These are phyloP conservation scores for Mesopsocus fuscifrons DNA, from an alignment of 2,888 invertebrate species.

Conservation along the genomic window DNA sequence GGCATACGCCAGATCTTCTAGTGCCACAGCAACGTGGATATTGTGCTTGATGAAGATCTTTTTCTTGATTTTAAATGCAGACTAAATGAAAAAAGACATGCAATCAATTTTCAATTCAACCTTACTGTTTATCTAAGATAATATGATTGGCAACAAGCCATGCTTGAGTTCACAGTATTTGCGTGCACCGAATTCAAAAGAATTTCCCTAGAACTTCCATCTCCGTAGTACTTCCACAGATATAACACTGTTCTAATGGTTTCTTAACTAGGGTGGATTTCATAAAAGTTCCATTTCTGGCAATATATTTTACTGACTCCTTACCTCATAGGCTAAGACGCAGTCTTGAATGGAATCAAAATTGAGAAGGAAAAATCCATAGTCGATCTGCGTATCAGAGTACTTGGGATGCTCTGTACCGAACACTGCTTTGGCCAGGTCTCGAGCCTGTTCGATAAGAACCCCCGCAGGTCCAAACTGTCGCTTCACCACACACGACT, in stretches of 20 bases:
- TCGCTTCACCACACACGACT: constrained; percentile 76
- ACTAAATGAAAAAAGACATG: constrained; percentile 31
- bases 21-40: constrained; percentile 72
- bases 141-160: too few species aligned
- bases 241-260: too few species aligned
- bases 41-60: constrained; percentile 65
- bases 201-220: too few species aligned
- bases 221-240: too few species aligned
- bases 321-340: constrained; percentile 63
- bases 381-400: constrained; percentile 70
- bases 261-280: too few species aligned
- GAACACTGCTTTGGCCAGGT: constrained; percentile 38
- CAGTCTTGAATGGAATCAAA: constrained; percentile 69
- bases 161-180: too few species aligned
- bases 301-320: too few species aligned
- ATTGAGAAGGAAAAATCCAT: constrained; percentile 79
- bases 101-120: background rate
- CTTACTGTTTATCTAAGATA: constrained; percentile 7
- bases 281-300: too few species aligned
- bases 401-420: constrained; percentile 56
- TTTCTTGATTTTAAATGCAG: constrained; percentile 44
- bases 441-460: constrained; percentile 64
- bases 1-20: constrained; percentile 86
- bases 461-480: constrained; percentile 65
- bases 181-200: too few species aligned